These are phyloP conservation scores for Notospermus geniculatus DNA, from an alignment of 1,140 invertebrate genomes.

Conservation along the genomic window DNA sequence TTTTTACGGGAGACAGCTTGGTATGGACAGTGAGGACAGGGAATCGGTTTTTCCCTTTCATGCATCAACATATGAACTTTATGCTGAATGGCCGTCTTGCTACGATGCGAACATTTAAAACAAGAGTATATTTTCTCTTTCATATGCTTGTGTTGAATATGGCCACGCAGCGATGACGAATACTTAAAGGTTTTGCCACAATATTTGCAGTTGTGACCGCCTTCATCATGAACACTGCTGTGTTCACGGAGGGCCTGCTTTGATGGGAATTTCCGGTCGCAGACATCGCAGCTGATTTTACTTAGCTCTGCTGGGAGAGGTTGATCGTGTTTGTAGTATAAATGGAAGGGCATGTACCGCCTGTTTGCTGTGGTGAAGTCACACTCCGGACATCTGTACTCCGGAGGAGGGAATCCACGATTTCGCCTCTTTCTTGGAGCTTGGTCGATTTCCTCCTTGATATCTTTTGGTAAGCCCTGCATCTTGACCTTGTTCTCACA, in stretches of 20 bases:
- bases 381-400: background rate
- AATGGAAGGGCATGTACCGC: background rate
- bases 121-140: no score
- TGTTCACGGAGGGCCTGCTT: background rate
- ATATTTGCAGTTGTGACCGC: background rate
- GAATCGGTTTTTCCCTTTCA: no score
- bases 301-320: background rate
- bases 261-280: background rate
- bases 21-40: no score
- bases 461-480: background rate
- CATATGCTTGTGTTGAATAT: background rate
- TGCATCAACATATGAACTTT: no score
- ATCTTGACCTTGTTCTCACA: background rate
- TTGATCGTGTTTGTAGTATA: constrained; percentile 1
- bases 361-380: background rate
- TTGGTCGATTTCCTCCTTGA: background rate
- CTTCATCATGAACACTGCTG: background rate
- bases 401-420: background rate
- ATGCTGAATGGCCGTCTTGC: no score
- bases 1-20: no score
- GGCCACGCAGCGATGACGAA: background rate
- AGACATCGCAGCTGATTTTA: background rate
- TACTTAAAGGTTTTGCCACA: constrained; percentile 1
- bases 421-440: background rate
- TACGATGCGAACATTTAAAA: no score